phyloP scores from a whole-genome alignment of 1,140 invertebrate genomes.

The Habropoda laboriosa region DNA sequence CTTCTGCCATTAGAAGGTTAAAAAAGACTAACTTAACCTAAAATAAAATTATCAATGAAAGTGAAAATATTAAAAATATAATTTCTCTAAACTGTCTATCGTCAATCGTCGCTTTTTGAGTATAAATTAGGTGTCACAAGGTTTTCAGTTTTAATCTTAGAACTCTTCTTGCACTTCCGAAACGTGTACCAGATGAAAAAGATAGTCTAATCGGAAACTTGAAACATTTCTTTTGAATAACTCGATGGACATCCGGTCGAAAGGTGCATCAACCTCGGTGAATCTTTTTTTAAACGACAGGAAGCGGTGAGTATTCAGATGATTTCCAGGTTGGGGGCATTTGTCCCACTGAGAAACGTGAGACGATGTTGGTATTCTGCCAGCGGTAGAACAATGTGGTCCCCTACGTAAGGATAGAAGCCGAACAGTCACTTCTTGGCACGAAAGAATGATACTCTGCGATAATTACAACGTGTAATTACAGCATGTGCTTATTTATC shows the following conservation, averaged over 20 bases:
- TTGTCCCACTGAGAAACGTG: slow-evolving; percentile 13
- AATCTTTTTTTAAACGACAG: slow-evolving; percentile 7
- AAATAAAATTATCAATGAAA: too few species aligned
- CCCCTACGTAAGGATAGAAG: slow-evolving; percentile 1
- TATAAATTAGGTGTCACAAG: too few species aligned
- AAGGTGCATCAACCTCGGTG: slow-evolving; percentile 31
- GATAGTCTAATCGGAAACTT: too few species aligned
- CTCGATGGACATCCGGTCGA: not conserved
- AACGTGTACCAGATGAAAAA: too few species aligned
- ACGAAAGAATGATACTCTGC: slow-evolving; percentile 21
- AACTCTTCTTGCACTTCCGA: too few species aligned
- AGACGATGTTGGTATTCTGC: slow-evolving; percentile 36
- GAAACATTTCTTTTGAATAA: too few species aligned
- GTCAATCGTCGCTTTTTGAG: too few species aligned
- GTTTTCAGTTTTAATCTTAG: too few species aligned
- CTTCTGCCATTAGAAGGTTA: too few species aligned
- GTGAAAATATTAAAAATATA: too few species aligned
- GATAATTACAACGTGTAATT: slow-evolving; percentile 35
- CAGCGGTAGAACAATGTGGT: slow-evolving; percentile 9
- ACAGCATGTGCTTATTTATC: slow-evolving; percentile 11
- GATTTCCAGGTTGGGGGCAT: not conserved
- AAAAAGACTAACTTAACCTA: too few species aligned
- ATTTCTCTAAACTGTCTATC: too few species aligned
- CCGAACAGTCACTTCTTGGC: not conserved
- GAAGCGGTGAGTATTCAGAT: slow-evolving; percentile 2